A percentile compares a stretch with the other conserved stretches of the same genome.
Conservation (phyloP, 1,140 invertebrate genomes). For the Cherax quadricarinatus region DNA sequence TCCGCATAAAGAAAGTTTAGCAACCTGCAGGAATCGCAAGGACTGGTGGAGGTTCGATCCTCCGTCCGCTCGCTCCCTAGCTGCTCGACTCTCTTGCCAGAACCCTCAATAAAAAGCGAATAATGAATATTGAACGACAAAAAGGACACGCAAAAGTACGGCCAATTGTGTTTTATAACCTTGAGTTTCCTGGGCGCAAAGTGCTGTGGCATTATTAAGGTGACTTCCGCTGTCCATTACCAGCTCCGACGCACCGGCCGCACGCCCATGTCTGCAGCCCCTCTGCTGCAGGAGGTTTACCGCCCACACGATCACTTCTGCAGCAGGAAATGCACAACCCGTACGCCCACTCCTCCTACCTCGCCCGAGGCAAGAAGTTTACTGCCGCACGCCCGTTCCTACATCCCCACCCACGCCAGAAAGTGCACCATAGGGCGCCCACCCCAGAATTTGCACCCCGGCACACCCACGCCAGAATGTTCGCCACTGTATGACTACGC, state of each 20-base stretch:
- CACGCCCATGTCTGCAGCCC: not conserved
- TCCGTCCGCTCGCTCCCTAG: not conserved
- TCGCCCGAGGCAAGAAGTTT: not conserved
- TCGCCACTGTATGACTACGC: too few species aligned
- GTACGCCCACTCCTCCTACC: not conserved
- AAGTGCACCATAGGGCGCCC: too few species aligned
- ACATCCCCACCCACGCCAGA: too few species aligned
- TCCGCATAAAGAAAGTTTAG: too few species aligned
- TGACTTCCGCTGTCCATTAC: constrained; percentile 28
- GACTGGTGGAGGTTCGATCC: too few species aligned
- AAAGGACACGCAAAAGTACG: constrained; percentile 34
- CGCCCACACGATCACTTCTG: not conserved
- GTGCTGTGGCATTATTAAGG: constrained; percentile 32
- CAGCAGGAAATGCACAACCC: not conserved
- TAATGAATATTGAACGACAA: constrained; percentile 40
- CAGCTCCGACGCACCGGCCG: not conserved
- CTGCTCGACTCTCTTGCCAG: not conserved
- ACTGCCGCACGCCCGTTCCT: not conserved
- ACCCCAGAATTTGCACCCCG: too few species aligned
- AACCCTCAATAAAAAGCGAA: constrained; percentile 37
- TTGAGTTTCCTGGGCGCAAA: constrained; percentile 35
- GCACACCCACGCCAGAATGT: too few species aligned
- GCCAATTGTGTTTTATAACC: constrained; percentile 52
- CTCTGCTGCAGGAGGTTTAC: not conserved
- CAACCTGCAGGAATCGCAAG: too few species aligned